These are phyloP conservation scores for Falco peregrinus DNA, from an alignment of 2,797 vertebrate species.

Conservation along the genomic window DNA sequence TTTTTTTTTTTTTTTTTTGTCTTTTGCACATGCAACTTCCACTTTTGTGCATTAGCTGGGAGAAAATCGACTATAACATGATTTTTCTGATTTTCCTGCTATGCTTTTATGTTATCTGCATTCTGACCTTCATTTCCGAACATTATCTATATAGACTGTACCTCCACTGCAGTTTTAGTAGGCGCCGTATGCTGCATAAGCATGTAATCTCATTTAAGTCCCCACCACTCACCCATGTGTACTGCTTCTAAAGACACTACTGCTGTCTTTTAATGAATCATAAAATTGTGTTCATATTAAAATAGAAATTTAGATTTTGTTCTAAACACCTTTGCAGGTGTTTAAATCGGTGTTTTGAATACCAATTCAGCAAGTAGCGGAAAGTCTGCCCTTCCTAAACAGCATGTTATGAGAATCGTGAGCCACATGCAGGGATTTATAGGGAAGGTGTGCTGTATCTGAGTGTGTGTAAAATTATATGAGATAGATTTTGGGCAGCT, in stretches of 20 bases:
- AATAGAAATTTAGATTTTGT: not conserved
- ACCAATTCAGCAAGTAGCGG: not conserved
- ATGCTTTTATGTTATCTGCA: not conserved
- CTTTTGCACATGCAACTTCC: not conserved
- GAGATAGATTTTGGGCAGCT: not conserved
- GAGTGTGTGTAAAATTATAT: not conserved
- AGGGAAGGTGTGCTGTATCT: not conserved
- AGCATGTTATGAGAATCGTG: not conserved
- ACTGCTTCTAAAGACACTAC: not conserved
- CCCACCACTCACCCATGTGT: not conserved
- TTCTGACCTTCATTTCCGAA: not conserved
- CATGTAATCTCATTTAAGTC: not conserved
- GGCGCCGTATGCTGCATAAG: not conserved
- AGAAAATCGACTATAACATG: not conserved
- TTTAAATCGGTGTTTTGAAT: not conserved
- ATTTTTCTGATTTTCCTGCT: not conserved
- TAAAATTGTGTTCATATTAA: slow-evolving; percentile 7
- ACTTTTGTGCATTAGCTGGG: not conserved
- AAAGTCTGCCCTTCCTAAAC: not conserved
- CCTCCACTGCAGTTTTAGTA: not conserved
- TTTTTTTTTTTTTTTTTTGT: not conserved
- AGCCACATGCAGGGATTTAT: not conserved
- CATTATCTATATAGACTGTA: not conserved
- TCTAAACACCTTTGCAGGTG: not conserved
- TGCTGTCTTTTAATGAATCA: not conserved